These are phyloP conservation scores for Ianthella basta DNA, from an alignment of 37 sponge, comb jelly and placozoan species.

Conservation along the genomic window DNA sequence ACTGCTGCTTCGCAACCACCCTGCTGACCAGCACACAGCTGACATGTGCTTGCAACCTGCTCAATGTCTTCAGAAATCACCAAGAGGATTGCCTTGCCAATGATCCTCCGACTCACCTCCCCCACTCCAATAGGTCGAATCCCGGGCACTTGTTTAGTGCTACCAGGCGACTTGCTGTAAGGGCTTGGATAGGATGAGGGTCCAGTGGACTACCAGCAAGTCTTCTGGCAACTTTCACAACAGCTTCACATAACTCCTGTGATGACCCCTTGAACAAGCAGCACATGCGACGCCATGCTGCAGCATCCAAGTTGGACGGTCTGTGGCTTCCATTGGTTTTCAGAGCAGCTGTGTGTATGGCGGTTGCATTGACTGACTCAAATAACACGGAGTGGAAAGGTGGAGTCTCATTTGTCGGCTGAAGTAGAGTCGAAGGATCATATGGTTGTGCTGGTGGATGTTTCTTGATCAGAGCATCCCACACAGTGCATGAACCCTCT, in stretches of 20 bases:
- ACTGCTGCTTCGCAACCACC: constrained; percentile 11
- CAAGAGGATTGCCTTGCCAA: background rate
- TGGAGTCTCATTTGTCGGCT: background rate
- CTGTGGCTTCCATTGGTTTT: constrained; percentile 16
- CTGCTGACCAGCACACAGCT: background rate
- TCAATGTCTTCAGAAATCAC: background rate
- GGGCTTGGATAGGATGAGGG: background rate
- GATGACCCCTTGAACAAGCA: constrained; percentile 6
- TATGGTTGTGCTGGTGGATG: constrained; percentile 25
- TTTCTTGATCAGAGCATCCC: background rate
- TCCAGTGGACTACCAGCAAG: background rate
- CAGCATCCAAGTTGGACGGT: constrained; percentile 1
- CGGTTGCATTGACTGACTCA: background rate
- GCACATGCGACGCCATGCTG: constrained; percentile 19
- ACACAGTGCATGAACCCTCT: background rate
- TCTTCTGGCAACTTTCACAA: background rate
- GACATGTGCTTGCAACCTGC: background rate
- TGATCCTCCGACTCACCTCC: background rate
- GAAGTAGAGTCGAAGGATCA: background rate
- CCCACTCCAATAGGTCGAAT: constrained; percentile 19
- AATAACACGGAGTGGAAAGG: constrained; percentile 6
- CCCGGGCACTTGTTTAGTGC: constrained; percentile 13
- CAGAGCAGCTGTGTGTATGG: constrained; percentile 3
- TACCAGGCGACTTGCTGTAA: background rate
- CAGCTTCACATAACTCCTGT: constrained; percentile 10